A percentile compares a stretch with the other conserved stretches of the same genome.
Conservation (phyloP, 2,888 invertebrate genomes). For the Ramazzottius varieornatus region DNA sequence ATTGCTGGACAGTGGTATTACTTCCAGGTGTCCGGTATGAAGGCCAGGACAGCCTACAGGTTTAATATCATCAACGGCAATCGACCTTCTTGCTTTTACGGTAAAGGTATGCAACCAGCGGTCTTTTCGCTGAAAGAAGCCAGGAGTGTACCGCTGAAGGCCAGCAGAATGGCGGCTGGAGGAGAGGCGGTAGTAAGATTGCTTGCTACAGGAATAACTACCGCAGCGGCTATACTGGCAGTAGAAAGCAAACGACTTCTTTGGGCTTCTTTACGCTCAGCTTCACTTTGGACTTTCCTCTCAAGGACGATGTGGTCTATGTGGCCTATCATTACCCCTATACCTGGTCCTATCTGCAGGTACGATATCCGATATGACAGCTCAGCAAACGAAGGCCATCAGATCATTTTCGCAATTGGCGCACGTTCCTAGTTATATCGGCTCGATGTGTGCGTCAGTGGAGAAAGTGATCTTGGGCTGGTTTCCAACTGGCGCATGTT, state of each 20-base stretch:
- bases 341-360: constrained; percentile 48
- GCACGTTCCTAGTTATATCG: no score
- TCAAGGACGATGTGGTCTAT: constrained; percentile 49
- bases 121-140: constrained; percentile 54
- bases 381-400: no score
- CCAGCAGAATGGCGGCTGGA: constrained; percentile 30
- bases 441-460: no score
- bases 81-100: constrained; percentile 29
- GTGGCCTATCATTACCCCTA: constrained; percentile 65
- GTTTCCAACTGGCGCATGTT: no score
- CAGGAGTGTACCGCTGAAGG: constrained; percentile 15
- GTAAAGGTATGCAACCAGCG: constrained; percentile 50
- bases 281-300: constrained; percentile 46
- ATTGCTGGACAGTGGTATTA: constrained; percentile 68
- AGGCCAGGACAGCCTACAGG: constrained; percentile 37
- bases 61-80: constrained; percentile 68
- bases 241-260: constrained; percentile 24
- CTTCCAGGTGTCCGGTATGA: constrained; percentile 54
- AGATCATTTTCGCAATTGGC: no score
- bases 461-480: no score
- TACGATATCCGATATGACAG: constrained; percentile 21
- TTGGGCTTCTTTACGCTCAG: constrained; percentile 43
- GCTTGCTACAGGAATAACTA: constrained; percentile 52
- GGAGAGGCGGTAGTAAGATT: constrained; percentile 42
- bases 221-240: constrained; percentile 17